Evolutionary conservation across 2,888 invertebrate species (phyloP), one percentile per base, ranked within the genome.

Genomic region (Andrena marginata): DNA sequence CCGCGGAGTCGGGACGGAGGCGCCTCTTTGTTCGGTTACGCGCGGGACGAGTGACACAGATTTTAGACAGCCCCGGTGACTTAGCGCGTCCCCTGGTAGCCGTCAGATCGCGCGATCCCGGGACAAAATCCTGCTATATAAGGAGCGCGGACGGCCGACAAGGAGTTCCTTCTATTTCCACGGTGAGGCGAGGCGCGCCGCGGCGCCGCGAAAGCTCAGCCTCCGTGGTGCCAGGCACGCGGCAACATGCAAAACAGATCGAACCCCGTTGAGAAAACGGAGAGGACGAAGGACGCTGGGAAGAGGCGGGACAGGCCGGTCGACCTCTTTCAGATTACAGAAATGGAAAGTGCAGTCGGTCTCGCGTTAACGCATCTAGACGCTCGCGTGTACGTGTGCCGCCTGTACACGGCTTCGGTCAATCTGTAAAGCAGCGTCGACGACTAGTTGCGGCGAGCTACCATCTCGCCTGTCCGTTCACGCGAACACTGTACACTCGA

Each of bases 341-440:
- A 91, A 90, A 92, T 90, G 89, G 90, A 91, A 91, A 90, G 91
- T 91, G 87, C 87, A 85, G 77, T 80, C 68, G 59, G 51, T 74
- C 72, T 71, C 67, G 82, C 84, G 85, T 89, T 87, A 80, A 86
- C 87, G 86, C 84, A 80, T 87, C 83, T 71, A 77, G 62, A 67
- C 67, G 8, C 35, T 31, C 51, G 60, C 26, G 54, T 56, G 48
- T 51, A 26, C 29, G 13, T 56, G 31, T 67, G 56, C 48, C 10
- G 4, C 26, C 4, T 56, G 33, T 42, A 33, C 74, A n/a, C 54
- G 70, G 73, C 84, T 87, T 71, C 82, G 85, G 83, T 91, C 90
- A 88, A 89, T 90, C 88, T 85, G 86, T 85, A 80, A 89, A 88
- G 86, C 83, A 80, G 80, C 91, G 87, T 89, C 86, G 89, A 89